These are phyloP conservation scores for Dicentrarchus labrax DNA, from an alignment of 2,113 vertebrate species.

Conservation along the genomic window DNA sequence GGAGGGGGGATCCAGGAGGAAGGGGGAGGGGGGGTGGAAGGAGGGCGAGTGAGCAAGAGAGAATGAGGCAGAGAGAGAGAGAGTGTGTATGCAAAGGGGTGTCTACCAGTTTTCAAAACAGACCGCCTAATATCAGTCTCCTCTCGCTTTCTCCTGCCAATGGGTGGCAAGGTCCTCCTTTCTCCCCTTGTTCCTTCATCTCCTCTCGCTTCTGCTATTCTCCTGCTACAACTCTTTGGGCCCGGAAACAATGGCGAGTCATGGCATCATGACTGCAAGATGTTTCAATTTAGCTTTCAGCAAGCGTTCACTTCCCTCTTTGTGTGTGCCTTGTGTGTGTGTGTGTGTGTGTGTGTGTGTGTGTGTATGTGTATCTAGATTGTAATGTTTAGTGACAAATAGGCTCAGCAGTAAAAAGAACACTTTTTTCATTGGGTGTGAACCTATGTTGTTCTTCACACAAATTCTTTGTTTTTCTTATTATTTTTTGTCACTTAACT, in stretches of 20 bases:
- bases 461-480: not conserved
- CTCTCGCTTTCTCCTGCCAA: conserved; percentile 75
- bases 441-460: no score
- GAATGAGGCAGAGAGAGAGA: conserved; percentile 42
- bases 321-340: conserved; percentile 62
- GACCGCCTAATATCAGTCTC: conserved; percentile 81
- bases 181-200: conserved; percentile 62
- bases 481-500: no score
- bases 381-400: conserved; percentile 41
- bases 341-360: conserved; percentile 44
- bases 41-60: conserved; percentile 50
- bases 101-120: conserved; percentile 82
- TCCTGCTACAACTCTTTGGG: conserved; percentile 63
- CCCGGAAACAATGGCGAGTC: conserved; percentile 69
- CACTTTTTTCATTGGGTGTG: no score
- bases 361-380: conserved; percentile 22
- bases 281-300: conserved; percentile 80
- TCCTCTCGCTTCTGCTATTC: conserved; percentile 65
- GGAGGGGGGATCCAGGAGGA: conserved; percentile 83
- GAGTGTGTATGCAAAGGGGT: conserved; percentile 69
- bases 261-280: conserved; percentile 80
- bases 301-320: conserved; percentile 57
- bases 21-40: conserved; percentile 45
- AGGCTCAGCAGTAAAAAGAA: not conserved
- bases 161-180: conserved; percentile 72